Evolutionary conservation across 2,113 vertebrate genomes (phyloP).

Genomic region (Stegostoma tigrinum): DNA sequence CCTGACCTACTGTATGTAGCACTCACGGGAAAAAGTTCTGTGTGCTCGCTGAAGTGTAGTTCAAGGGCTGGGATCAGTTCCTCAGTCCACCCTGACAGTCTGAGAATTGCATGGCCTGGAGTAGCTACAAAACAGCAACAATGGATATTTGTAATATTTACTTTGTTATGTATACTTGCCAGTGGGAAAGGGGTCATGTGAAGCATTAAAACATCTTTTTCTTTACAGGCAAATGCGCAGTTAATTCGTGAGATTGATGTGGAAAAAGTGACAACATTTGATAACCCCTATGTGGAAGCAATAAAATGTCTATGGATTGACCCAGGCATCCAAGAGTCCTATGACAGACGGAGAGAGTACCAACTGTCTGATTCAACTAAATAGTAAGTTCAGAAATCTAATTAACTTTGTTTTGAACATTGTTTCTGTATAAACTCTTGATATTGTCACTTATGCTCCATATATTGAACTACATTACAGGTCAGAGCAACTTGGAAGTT

Average conservation of each 20-base stretch:
- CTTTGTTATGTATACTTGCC: not conserved
- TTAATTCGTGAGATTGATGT: constrained; percentile 73
- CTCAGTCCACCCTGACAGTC: not conserved
- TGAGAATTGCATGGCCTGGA: not conserved
- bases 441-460: not conserved
- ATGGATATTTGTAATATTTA: not conserved
- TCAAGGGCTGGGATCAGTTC: not conserved
- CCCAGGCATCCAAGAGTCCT: constrained; percentile 84
- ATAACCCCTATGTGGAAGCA: constrained; percentile 72
- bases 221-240: constrained; percentile 65
- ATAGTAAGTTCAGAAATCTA: constrained; percentile 71
- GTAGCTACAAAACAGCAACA: not conserved
- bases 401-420: not conserved
- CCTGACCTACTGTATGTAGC: no score
- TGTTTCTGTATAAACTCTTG: not conserved
- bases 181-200: not conserved
- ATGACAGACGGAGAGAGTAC: constrained; percentile 87
- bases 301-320: constrained; percentile 92
- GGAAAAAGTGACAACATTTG: constrained; percentile 70
- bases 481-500: not conserved
- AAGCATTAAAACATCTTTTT: constrained; percentile 37
- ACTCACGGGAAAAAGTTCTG: not conserved
- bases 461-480: not conserved
- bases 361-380: constrained; percentile 92
- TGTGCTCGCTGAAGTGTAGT: not conserved